These are phyloP conservation scores for Pemphigus obesinymphae DNA, from an alignment of 1,140 invertebrate genomes.

Conservation along the genomic window DNA sequence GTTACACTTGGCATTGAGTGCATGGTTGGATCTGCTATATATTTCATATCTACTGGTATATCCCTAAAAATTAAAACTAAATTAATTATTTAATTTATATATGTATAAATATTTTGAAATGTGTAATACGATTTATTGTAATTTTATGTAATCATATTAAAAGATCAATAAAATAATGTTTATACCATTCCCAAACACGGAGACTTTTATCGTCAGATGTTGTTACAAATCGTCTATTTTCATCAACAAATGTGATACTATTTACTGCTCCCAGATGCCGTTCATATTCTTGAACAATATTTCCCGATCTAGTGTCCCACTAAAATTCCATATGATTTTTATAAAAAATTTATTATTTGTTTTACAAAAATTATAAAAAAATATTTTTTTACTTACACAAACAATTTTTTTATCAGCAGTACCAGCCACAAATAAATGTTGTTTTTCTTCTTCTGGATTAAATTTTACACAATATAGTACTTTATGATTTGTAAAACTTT, in stretches of 20 bases:
- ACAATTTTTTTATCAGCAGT: slow-evolving; percentile 99
- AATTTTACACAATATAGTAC: slow-evolving; percentile 98
- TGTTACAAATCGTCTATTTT: slow-evolving; percentile 94
- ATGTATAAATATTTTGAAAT: neutral
- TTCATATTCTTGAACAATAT: slow-evolving; percentile 98
- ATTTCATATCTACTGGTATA: slow-evolving; percentile 99
- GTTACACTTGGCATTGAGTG: slow-evolving; percentile 98
- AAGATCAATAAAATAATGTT: slow-evolving; percentile 39
- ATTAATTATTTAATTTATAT: neutral
- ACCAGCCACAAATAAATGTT: slow-evolving; percentile 95
- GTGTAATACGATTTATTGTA: neutral
- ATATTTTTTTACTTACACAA: slow-evolving; percentile 73
- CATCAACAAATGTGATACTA: slow-evolving; percentile 98
- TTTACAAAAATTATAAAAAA: too few species aligned
- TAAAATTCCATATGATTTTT: slow-evolving; percentile 55
- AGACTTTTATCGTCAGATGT: slow-evolving; percentile 99
- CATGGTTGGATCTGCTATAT: slow-evolving; percentile 99
- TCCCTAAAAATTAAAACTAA: slow-evolving; percentile 61
- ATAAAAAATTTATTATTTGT: too few species aligned
- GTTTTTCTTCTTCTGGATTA: slow-evolving; percentile 94
- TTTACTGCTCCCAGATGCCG: slow-evolving; percentile 97
- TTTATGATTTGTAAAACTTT: slow-evolving; percentile 89
- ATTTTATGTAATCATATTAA: neutral
- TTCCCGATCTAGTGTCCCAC: slow-evolving; percentile 93
- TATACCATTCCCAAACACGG: slow-evolving; percentile 97